Base-by-base conservation (phyloP, 2,113 vertebrate genomes). In the Podarcis raffonei region DNA sequence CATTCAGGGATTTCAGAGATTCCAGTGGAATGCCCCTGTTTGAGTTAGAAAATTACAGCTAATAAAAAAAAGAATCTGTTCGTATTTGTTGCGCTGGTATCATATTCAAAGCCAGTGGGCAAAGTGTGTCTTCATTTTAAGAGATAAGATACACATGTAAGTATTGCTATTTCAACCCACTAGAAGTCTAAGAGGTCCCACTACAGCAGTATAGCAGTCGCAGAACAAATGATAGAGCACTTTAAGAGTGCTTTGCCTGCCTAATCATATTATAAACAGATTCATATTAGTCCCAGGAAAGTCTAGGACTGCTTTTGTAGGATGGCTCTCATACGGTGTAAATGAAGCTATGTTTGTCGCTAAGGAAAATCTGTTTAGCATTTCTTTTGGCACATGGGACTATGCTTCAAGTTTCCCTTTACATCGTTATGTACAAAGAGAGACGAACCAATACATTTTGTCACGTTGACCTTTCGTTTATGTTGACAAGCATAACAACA, bases 191-290 rank as follows among this genome's bases (percentile, higher is more conserved):
- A 96, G 93, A 95, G 94, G 94, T 95, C 95, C 95, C 95, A 95
- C 88, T 95, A 94, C 94, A 95, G 94, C 93, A 88, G 91, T 95
- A 94, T 94, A 95, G 91, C 94, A 94, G 94, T 95, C 92, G 85
- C 94, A 93, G 92, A 94, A 90, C 94, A 79, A 92, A 94, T 94
- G 94, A 95, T 92, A 93, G 94, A 95, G 94, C 91, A 92, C 95
- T 93, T 95, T 87, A 96, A 91, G 89, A 94, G 87, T 0, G 9
- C 93, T 93, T 93, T 95, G 93, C 91, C 92, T 92, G 94, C 93
- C 93, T 96, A 95, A 96, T 96, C 93, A 93, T 96, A 93, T 95
- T 95, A 95, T 95, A 96, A 96, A 93, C 92, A 94, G 95, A 95
- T 96, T 95, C 95, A 94, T 91, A 95, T 93, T 93, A 93, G 93